phyloP scores from a whole-genome alignment of 92 coral and sea anemone genomes.

The Virgularia gustaviana region DNA sequence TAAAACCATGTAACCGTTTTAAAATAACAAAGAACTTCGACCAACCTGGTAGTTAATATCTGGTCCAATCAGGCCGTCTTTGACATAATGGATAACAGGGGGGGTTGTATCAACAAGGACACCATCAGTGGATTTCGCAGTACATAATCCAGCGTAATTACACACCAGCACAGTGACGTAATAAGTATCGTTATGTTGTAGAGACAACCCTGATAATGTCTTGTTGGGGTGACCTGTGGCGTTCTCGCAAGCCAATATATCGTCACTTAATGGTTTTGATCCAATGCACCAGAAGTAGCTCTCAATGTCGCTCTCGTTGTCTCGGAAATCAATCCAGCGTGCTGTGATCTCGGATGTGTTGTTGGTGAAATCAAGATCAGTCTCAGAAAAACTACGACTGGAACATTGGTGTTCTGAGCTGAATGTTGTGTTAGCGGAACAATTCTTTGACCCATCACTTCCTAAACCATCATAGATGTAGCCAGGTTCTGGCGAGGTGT shows the following conservation, averaged over 20 bases:
- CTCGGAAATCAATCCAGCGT: slow-evolving; percentile 94
- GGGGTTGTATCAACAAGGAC: slow-evolving; percentile 86
- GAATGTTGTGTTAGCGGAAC: slow-evolving; percentile 79
- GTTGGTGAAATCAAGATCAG: slow-evolving; percentile 88
- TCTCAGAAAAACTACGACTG: slow-evolving; percentile 75
- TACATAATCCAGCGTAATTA: slow-evolving; percentile 84
- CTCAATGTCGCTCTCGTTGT: slow-evolving; percentile 82
- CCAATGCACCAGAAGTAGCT: slow-evolving; percentile 80
- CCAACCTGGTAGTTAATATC: slow-evolving; percentile 92
- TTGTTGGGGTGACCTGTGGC: slow-evolving; percentile 72
- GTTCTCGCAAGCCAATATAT: slow-evolving; percentile 79
- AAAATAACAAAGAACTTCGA: not conserved
- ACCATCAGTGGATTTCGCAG: slow-evolving; percentile 83
- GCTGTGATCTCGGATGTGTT: slow-evolving; percentile 72
- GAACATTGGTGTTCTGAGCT: slow-evolving; percentile 93
- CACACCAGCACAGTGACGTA: slow-evolving; percentile 91
- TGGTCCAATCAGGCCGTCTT: slow-evolving; percentile 95
- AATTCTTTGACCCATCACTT: slow-evolving; percentile 70
- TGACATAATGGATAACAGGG: slow-evolving; percentile 78
- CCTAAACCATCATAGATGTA: slow-evolving; percentile 89
- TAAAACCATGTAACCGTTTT: not conserved
- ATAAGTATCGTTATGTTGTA: slow-evolving; percentile 67
- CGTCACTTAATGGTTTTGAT: slow-evolving; percentile 57
- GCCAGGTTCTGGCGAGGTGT: slow-evolving; percentile 82
- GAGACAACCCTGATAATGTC: slow-evolving; percentile 70